Base-by-base conservation (phyloP, 2,113 vertebrate species). In the Alouatta palliata region DNA sequence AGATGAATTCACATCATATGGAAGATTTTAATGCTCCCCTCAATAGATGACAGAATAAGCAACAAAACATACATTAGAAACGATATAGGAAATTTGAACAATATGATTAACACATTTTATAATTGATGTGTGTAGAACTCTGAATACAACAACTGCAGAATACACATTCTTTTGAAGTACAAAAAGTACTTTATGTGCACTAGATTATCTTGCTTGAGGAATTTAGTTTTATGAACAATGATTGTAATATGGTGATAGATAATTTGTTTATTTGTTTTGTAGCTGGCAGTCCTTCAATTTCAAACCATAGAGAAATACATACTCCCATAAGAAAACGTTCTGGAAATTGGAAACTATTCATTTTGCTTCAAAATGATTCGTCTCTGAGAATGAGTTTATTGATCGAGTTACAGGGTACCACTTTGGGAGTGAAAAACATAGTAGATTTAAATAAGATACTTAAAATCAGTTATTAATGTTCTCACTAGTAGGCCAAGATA, bases 221-320 rank as follows among this genome's bases (percentile, higher is more conserved):
- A 92, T 79, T 94, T 58, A 95, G 54, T 95, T 88, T 87, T 90
- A 66, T 87, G 40, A 90, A 75, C 7, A 92, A 47, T 75, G 30
- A 91, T 37, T 81, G 3, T 49, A 84, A 71, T 96, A 77, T 47
- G 25, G n/a, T 83, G 61, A 79, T n/a, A 83, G 43, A 70, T 49
- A 90, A 27, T 68, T 70, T 45, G 30, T n/a, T n/a, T 91, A 37
- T 92, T 91, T 95, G 45, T 75, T 90, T 95, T 80, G 11, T 43
- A 88, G 32, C 37, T 81, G 32, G 84, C 19, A 75, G 81, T n/a
- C 61, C 32, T 96, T 84, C 45, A 70, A 75, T 86, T 58, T 77
- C 61, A 91, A 97, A 84, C 47, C 32, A 82, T 19, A 49, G 37
- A 73, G n/a, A 80, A 87, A 75, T 30, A 66, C 16, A 64, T 86